Evolutionary conservation across 2,113 vertebrate genomes (phyloP), one percentile per base, ranked within the genome.

Genomic region (Eidolon helvum): DNA sequence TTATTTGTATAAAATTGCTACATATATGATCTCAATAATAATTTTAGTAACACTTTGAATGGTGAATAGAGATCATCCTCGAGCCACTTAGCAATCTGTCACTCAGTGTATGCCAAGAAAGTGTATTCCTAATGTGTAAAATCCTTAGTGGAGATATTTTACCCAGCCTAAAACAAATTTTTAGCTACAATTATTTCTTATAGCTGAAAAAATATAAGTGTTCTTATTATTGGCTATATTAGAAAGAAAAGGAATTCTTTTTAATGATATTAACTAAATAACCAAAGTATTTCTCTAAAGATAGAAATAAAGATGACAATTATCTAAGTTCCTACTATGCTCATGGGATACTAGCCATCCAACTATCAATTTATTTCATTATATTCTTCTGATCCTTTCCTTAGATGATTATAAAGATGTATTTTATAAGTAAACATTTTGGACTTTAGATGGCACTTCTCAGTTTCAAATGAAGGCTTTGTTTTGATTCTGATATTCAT

Each of bases 401-500:
- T 66, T 24, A 66, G 2, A 69, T 83, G 28, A 55, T 30, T 89
- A 84, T 48, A 26, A 80, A 61, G 63, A 71, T 28, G 5, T 4
- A 30, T 74, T 69, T 92, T 4, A n/a, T 6, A 87, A 28, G 45
- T 15, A 33, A 80, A 33, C 7, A 16, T 72, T 9, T 63, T 61
- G 28, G 14, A 68, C n/a, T 74, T 30, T 0, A 30, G 5, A 40
- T 84, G 35, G 5, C 11, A 89, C 61, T 30, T 78, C 8, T 59
- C 26, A 0, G 0, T 94, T 92, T 97, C 92, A 68, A 68, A 57
- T 11, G 38, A 90, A 14, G 38, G 4, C 2, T 90, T 71, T 53
- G 3, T 83, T 97, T 75, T 63, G 10, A 87, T 57, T 93, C 57
- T 95, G 82, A 69, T 61, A 24, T 96, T 94, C 26, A 55, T 78